Evolutionary conservation across 2,797 vertebrate genomes (phyloP).

Genomic region (Lepidocolaptes lacrymiger): DNA sequence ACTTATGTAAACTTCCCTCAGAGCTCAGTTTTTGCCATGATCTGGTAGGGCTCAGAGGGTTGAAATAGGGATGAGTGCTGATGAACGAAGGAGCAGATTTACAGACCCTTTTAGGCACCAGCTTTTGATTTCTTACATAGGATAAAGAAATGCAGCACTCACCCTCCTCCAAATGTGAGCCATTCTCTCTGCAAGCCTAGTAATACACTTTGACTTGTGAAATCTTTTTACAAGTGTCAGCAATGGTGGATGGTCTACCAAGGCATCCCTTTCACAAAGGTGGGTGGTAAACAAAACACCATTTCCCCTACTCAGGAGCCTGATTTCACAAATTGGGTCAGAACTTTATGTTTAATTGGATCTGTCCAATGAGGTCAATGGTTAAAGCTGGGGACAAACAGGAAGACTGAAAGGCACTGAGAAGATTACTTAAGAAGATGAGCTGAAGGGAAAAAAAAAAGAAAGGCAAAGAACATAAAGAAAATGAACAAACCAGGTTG

Average conservation of each 20-base stretch:
- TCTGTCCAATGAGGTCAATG: neutral
- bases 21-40: neutral
- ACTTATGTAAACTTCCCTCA: neutral
- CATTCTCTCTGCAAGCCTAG: neutral
- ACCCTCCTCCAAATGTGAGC: neutral
- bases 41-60: neutral
- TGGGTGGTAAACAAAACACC: neutral
- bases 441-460: neutral
- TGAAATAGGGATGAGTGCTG: neutral
- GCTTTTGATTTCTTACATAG: neutral
- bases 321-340: neutral
- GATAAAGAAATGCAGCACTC: neutral
- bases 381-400: neutral
- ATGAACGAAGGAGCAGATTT: neutral
- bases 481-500: neutral
- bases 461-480: neutral
- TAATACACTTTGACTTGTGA: neutral
- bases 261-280: neutral
- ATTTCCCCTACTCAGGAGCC: neutral
- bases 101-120: neutral
- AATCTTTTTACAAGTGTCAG: neutral
- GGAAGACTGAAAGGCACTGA: neutral
- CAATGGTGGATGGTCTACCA: fast-evolving
- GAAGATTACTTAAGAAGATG: neutral
- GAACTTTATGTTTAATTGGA: neutral